Conservation (phyloP, 2,888 invertebrate genomes). For the Romanomermis culicivorax region DNA sequence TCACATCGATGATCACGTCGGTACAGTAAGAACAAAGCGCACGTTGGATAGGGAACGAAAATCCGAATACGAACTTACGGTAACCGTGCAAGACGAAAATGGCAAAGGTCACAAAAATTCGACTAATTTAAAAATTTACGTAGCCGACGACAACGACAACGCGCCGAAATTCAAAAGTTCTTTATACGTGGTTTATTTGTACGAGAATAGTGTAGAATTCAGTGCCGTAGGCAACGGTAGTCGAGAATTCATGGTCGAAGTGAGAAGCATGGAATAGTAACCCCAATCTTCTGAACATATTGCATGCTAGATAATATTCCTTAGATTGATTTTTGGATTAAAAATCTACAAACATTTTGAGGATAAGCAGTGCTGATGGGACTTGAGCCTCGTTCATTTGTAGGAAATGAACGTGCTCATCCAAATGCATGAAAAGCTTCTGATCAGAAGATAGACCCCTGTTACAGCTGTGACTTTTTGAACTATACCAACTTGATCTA, state of each 20-base stretch:
- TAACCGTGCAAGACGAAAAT: conserved; percentile 63
- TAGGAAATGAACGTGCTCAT: no score
- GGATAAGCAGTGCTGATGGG: no score
- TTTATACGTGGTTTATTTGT: conserved; percentile 9
- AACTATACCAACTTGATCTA: no score
- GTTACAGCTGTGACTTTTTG: no score
- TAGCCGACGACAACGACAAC: conserved; percentile 46
- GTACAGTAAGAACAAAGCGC: conserved; percentile 23
- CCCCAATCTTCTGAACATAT: no score
- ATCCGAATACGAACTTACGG: conserved; percentile 58
- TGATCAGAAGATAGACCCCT: no score
- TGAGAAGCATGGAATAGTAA: background rate
- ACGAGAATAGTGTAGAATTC: conserved; percentile 8
- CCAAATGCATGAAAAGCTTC: no score
- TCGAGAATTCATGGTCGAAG: conserved; percentile 5
- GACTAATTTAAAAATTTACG: conserved; percentile 62
- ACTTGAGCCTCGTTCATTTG: no score
- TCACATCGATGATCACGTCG: conserved; percentile 18
- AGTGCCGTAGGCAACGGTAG: conserved; percentile 1
- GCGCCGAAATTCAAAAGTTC: conserved; percentile 12
- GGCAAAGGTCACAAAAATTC: conserved; percentile 54
- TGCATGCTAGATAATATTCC: no score
- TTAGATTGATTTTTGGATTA: no score
- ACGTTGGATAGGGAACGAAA: conserved; percentile 53
- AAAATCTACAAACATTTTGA: no score